phyloP scores from a whole-genome alignment of 2,113 vertebrate genomes.

The Sebastes fasciatus region DNA sequence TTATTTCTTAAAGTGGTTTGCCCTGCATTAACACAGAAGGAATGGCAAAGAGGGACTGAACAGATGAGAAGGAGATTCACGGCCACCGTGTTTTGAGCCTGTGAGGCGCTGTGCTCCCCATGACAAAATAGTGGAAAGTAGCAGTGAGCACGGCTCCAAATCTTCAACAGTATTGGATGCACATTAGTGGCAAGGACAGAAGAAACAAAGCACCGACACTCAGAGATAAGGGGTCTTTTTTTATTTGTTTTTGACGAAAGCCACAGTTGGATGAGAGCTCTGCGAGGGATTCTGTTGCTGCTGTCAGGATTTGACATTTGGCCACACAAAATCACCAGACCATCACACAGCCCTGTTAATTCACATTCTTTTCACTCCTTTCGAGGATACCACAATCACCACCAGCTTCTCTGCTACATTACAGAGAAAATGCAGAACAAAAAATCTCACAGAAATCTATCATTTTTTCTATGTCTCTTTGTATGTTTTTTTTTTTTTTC shows the following conservation, averaged over 20 bases:
- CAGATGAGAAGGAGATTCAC: conserved; percentile 5
- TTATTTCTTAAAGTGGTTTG: conserved; percentile 23
- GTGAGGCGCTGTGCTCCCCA: conserved; percentile 1
- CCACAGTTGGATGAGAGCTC: conserved; percentile 38
- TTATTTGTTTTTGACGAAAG: conserved; percentile 10
- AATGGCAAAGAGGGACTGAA: not conserved
- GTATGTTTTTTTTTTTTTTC: not conserved
- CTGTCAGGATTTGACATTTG: conserved; percentile 48
- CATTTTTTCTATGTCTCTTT: not conserved
- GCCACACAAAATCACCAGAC: conserved; percentile 36
- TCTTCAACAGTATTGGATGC: too few relatives aligned
- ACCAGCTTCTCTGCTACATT: not conserved
- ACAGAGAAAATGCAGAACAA: not conserved
- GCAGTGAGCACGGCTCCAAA: too few relatives aligned
- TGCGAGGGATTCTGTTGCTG: conserved; percentile 28
- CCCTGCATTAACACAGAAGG: not conserved
- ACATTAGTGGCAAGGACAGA: too few relatives aligned
- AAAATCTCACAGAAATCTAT: not conserved
- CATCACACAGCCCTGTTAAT: conserved; percentile 35
- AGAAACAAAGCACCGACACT: too few relatives aligned
- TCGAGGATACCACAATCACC: conserved; percentile 6
- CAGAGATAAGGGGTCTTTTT: too few relatives aligned
- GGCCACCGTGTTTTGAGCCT: conserved; percentile 1
- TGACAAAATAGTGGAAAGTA: not conserved
- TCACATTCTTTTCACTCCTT: conserved; percentile 18